A percentile compares a stretch with the other conserved stretches of the same genome.
These are phyloP conservation scores for Chionomys nivalis DNA, from an alignment of 2,113 vertebrate species.

Conservation along the genomic window DNA sequence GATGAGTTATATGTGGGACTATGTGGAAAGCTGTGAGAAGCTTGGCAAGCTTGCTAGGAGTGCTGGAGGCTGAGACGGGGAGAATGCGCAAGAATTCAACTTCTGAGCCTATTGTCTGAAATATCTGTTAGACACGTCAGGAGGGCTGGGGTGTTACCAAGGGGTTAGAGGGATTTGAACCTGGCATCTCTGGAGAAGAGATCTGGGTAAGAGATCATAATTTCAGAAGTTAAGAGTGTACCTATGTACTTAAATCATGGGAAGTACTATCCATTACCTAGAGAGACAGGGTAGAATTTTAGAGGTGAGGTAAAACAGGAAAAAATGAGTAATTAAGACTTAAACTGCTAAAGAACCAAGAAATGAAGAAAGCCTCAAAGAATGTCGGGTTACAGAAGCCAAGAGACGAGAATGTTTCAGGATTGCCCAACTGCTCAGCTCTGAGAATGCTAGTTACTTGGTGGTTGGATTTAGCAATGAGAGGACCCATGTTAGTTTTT, in stretches of 20 bases:
- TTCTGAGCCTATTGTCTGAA: slow-evolving; percentile 14
- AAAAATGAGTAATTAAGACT: slow-evolving; percentile 51
- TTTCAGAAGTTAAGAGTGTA: slow-evolving; percentile 12
- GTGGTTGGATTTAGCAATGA: slow-evolving; percentile 38
- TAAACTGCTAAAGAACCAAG: slow-evolving; percentile 19
- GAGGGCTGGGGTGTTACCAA: not conserved
- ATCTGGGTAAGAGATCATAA: slow-evolving; percentile 6
- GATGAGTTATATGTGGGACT: not conserved
- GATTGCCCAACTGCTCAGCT: slow-evolving; percentile 16
- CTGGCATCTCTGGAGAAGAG: not conserved
- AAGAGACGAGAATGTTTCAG: slow-evolving; percentile 38
- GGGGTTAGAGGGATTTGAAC: not conserved
- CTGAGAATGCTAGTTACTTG: slow-evolving; percentile 10
- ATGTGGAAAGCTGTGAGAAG: not conserved
- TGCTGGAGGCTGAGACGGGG: not conserved
- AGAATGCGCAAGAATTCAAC: not conserved
- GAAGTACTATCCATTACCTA: slow-evolving; percentile 14
- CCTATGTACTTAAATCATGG: not conserved
- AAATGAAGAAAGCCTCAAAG: slow-evolving; percentile 44
- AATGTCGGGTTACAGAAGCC: slow-evolving; percentile 8
- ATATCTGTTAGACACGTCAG: not conserved
- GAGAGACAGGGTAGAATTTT: not conserved
- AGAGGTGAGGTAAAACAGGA: not conserved
- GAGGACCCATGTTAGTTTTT: not conserved
- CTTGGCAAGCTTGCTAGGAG: not conserved